Conservation (phyloP, 92 coral and sea anemone genomes). For the Siderastrea radians region DNA sequence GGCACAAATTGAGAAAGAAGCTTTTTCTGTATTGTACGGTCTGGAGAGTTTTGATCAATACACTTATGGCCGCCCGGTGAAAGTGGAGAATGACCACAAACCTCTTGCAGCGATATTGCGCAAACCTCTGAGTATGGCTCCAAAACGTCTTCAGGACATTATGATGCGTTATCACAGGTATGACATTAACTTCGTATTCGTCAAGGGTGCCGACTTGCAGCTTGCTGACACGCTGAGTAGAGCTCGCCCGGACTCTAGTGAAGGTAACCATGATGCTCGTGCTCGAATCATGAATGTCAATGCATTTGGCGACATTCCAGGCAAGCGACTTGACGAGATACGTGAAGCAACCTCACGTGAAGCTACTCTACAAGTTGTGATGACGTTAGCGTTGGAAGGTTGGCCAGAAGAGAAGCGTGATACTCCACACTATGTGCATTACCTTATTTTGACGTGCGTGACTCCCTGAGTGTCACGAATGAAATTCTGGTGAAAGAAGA, state of each 20-base stretch:
- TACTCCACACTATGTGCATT: background rate
- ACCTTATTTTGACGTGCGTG: background rate
- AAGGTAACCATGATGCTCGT: too few species aligned
- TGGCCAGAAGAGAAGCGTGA: background rate
- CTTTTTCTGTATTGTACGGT: background rate
- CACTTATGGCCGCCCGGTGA: background rate
- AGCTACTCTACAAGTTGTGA: background rate
- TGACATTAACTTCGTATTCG: background rate
- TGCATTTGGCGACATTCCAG: too few species aligned
- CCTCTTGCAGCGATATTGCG: too few species aligned
- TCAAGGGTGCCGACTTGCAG: background rate
- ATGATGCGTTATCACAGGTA: too few species aligned
- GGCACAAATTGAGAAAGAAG: too few species aligned
- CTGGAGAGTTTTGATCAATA: background rate
- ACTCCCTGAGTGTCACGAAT: background rate
- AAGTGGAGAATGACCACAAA: too few species aligned
- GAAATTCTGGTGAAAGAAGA: too few species aligned
- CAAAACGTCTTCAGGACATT: too few species aligned
- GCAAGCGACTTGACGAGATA: too few species aligned
- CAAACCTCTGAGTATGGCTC: too few species aligned
- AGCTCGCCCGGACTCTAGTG: too few species aligned
- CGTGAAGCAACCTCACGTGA: background rate
- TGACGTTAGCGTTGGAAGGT: background rate
- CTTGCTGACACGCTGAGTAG: background rate
- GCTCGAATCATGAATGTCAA: too few species aligned